Evolutionary conservation across 2,113 vertebrate species (phyloP).

Genomic region (Eptesicus fuscus): DNA sequence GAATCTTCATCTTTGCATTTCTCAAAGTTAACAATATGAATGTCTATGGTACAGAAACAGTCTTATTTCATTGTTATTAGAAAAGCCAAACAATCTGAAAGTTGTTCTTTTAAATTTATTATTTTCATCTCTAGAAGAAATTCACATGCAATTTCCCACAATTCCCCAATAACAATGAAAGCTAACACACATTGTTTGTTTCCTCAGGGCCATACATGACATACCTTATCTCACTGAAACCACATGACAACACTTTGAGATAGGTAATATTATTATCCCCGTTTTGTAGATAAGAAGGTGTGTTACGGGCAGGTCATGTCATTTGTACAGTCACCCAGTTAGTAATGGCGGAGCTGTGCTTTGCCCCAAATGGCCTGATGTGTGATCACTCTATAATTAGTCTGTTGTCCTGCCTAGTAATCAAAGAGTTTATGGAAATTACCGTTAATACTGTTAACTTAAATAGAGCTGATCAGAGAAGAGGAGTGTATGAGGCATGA

Average conservation of each 20-base stretch:
- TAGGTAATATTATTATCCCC: background rate
- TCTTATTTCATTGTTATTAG: background rate
- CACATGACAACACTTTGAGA: background rate
- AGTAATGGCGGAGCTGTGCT: background rate
- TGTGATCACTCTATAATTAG: background rate
- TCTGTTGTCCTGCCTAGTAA: background rate
- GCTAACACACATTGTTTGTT: background rate
- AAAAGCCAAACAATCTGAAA: background rate
- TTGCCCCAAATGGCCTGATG: background rate
- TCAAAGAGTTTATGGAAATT: background rate
- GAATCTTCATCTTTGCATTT: slow-evolving; percentile 23
- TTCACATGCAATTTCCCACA: background rate
- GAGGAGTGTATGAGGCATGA: background rate
- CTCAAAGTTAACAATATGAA: background rate
- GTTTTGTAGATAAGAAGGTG: background rate
- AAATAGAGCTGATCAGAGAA: background rate
- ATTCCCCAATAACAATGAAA: background rate
- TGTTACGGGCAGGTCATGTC: background rate
- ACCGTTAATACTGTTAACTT: background rate
- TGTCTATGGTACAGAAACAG: background rate
- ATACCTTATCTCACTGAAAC: background rate
- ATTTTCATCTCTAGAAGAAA: slow-evolving; percentile 7
- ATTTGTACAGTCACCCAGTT: background rate
- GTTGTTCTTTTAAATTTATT: background rate
- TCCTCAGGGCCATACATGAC: background rate